Base-by-base conservation (phyloP, 1,140 invertebrate genomes). In the Drosophila littoralis region DNA sequence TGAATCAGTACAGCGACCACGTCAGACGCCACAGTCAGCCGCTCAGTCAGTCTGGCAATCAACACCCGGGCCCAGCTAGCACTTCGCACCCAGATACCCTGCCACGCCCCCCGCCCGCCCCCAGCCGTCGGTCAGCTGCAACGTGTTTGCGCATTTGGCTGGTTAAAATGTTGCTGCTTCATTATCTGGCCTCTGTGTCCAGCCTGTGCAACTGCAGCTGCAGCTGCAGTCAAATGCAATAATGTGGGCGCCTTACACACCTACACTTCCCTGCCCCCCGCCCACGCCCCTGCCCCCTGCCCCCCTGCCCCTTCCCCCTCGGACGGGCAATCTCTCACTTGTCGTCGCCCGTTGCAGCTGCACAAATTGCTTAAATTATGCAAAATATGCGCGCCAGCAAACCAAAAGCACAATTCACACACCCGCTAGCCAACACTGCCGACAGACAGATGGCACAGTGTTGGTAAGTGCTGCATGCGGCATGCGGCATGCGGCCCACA, bases 291-390 rank as follows among this genome's bases (percentile, higher is more conserved):
- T 38, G 9, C 12, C 6, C 3, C 40, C 59, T 2, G n/a, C 12
- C 15, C 32, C 12, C 36, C 12, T 22, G 22, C 22, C 43, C 12
- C 28, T 0, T 10, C 9, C 35, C 7, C 17, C 33, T 33, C 12
- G 5, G 6, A 6, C 12, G 17, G 10, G 13, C 59, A 75, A 57
- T 66, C 42, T 54, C 48, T 63, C 51, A 59, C 58, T 66, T 66
- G 69, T 57, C 66, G 51, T 55, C 57, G 65, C 72, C 75, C 52
- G 72, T 69, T 88, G 77, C 77, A 75, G 77, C 66, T 80, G 79
- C 84, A 88, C 84, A 88, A 88, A 88, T 88, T 88, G 84, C 84
- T 88, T 88, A 88, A 88, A 88, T 88, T 89, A 88, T 88, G 84
- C 84, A 88, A 88, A 88, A 88, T 88, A 89, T 88, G 84, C 85